Base-by-base conservation (phyloP, 1,140 invertebrate species). In the Vanessa atalanta region DNA sequence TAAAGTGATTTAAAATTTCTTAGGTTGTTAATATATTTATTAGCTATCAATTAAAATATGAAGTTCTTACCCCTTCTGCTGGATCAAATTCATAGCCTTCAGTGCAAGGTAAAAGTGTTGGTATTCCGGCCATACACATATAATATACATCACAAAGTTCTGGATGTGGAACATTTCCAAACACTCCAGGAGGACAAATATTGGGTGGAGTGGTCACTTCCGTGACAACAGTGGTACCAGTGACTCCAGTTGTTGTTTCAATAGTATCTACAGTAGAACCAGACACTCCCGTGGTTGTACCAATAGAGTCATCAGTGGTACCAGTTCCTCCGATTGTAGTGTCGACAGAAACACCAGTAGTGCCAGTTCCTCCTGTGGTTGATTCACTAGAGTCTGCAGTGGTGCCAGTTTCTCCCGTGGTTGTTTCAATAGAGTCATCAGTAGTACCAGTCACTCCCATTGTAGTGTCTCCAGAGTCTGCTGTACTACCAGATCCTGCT, bases 81-180 rank as follows among this genome's bases (percentile, higher is more conserved):
- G 79, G 74, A 75, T 88, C 80, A 50, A 84, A 88, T 76, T 87
- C 86, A 11, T 71, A 77, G 14, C 83, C 87, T 13, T 61, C 16
- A 5, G 63, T 31, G 65, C 87, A 88, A 23, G 64, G 77, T 7
- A 85, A 61, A 48, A 82, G 73, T 11, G 83, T 66, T 8, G 79
- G 67, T 6, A 76, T n/a, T 15, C 87, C 83, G 23, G 70, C 77
- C 0, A 77, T 72, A 47, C 87, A 88, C 37, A 80, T 65, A 47
- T 81, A 87, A 66, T 78, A 88, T 8, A 74, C 74, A 57, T 84
- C 70, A 61, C 87, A 88, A 12, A 60, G 15, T 14, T 64, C 67
- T 31, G 83, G 84, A 79, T 87, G 82, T 0, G 85, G 68, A 3
- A 86, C 26, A 26, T 82, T 83, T 3, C 83, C 86, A 6, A 73